Base-by-base conservation (phyloP, 92 coral and sea anemone species). In the Epizoanthus stellaris region DNA sequence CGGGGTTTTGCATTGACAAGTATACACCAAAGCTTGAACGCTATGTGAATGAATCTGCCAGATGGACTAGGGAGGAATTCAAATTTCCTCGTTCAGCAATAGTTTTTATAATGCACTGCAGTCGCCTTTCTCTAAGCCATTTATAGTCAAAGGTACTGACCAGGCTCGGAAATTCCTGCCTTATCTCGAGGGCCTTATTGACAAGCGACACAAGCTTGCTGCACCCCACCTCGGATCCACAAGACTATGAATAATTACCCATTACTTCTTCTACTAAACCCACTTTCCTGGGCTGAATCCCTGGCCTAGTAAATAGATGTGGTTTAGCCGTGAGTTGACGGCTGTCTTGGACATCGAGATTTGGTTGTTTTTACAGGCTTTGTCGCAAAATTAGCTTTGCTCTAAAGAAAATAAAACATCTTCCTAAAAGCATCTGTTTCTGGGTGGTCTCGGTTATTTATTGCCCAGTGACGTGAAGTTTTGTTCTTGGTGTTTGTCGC, bases 151-250 rank as follows among this genome's bases (percentile, higher is more conserved):
- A 63, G 7, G 20, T 62, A 13, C 39, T 62, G 59, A 63, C 16
- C 71, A 76, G 60, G 25, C 43, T 90, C 92, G 93, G 92, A 92
- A 87, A 90, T 85, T 87, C 93, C 93, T 91, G 77, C 76, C 74
- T 94, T 92, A 92, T 86, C 98, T 91, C 84, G 76, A 94, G 94
- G 70, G 87, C 84, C 86, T 94, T 85, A 85, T 75, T 92, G 98
- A 94, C 98, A 94, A 93, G 83, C 90, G 91, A 73, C 90, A 74
- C 88, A 85, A 87, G 98, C 81, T 82, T 84, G 82, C 66, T 69
- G 64, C 87, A 56, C 82, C 80, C 74, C 89, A 67, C 79, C 79
- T 62, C 63, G 6, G 42, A 73, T 60, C 70, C 82, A 60, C 82
- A 25, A 61, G 63, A 77, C 70, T 45, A 45, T 58, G 69, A 77